phyloP scores from a whole-genome alignment of 2,797 vertebrate species.

The Halcyon smyrnensis region DNA sequence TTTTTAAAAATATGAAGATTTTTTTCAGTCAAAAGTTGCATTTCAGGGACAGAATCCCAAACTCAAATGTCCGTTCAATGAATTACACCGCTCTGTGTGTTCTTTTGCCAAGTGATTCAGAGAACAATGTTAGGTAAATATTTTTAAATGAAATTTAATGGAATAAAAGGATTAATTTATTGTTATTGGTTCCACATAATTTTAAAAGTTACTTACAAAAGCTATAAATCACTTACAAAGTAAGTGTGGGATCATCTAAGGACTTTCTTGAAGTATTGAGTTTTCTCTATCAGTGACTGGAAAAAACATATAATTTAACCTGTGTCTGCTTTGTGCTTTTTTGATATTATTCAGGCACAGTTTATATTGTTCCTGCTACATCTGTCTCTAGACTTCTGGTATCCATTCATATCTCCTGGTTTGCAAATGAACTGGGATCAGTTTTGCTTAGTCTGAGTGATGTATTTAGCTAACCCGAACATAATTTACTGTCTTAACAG shows the following conservation, averaged over 20 bases:
- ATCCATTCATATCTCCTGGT: not conserved
- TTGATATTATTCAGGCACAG: not conserved
- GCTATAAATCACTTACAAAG: not conserved
- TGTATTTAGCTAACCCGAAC: not conserved
- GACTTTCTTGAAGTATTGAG: not conserved
- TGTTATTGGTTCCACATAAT: not conserved
- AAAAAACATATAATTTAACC: not conserved
- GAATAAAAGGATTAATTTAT: not conserved
- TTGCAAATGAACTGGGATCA: not conserved
- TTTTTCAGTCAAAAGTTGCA: not conserved
- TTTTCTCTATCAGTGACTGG: not conserved
- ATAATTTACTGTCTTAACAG: not conserved
- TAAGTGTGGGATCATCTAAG: not conserved
- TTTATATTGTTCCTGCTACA: not conserved
- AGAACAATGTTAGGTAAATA: not conserved
- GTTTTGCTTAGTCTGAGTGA: not conserved
- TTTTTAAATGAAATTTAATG: not conserved
- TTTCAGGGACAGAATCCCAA: not conserved
- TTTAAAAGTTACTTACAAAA: not conserved
- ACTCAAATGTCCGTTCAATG: not conserved
- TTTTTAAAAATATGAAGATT: not conserved
- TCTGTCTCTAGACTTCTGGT: not conserved
- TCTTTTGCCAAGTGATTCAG: not conserved
- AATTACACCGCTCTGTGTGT: not conserved
- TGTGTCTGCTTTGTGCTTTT: not conserved